Base-by-base conservation (phyloP, 2,797 vertebrate genomes). In the Myotis vivesi region DNA sequence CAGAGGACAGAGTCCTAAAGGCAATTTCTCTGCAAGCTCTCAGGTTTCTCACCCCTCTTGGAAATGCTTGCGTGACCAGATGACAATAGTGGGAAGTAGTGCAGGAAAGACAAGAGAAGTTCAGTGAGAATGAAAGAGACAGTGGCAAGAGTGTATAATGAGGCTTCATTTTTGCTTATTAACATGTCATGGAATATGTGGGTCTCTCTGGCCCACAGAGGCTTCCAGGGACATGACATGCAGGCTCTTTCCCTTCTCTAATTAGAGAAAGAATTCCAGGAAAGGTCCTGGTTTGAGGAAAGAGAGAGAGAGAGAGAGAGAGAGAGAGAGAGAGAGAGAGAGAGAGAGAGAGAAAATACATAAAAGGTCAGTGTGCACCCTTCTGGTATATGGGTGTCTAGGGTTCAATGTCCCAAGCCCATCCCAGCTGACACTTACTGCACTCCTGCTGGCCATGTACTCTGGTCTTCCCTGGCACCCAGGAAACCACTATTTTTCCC, bases 371-470 rank as follows among this genome's bases (percentile, higher is more conserved):
- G 12, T 1, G 5, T 4, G 19, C 0, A 8, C 15, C 8, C 75
- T n/a, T n/a, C 17, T 11, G 25, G 38, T 16, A 38, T 17, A 2
- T 22, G 73, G 71, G 16, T 30, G 10, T 36, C 69, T 92, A 9
- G 23, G 53, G 71, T 44, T 53, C 33, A 1, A 0, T 3, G 44
- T 38, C 38, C 69, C 46, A 16, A 22, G 7, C 30, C 53, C 11
- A 64, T 8, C 8, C 25, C 15, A 20, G 30, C 41, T 59, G 55
- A 25, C n/a, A 23, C 23, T 33, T 36, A 8, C 0, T 33, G 25
- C 16, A 10, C 13, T 41, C 38, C 2, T 64, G 38, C 19, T 33
- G 25, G 30, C n/a, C 17, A 8, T 0, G 2, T 30, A 2, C 6
- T 28, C 6, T 2, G 38, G 72, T 49, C 41, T 82, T 44, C 49